phyloP scores from a whole-genome alignment of 2,113 vertebrate genomes.

The Chaetorhynchus papuensis region DNA sequence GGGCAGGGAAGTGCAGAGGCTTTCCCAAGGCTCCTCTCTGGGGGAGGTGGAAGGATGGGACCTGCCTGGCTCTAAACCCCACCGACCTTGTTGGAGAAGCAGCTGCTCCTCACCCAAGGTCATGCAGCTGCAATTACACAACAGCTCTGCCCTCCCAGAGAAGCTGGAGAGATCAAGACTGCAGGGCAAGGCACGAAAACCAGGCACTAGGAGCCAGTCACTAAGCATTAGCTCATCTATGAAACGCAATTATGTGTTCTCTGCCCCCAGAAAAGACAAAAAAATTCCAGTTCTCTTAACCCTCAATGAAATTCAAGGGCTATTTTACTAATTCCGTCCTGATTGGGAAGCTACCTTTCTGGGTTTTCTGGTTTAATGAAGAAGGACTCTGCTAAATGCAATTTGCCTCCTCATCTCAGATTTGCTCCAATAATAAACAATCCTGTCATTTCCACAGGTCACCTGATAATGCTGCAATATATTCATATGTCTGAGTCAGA shows the following conservation, averaged over 20 bases:
- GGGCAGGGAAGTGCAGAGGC: neutral
- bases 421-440: neutral
- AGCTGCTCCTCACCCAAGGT: neutral
- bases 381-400: neutral
- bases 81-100: rapidly evolving
- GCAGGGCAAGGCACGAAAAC: neutral
- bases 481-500: neutral
- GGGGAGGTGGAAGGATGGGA: neutral
- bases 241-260: neutral
- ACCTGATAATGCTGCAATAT: neutral
- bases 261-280: neutral
- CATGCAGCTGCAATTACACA: neutral
- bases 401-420: neutral
- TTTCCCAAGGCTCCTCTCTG: neutral
- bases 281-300: neutral
- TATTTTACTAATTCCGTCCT: neutral
- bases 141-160: neutral
- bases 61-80: neutral
- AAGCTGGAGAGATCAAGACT: neutral
- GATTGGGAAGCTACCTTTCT: neutral
- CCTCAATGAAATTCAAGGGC: neutral
- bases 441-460: neutral
- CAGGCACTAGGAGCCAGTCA: neutral
- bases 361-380: neutral
- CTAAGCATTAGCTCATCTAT: neutral